These are phyloP conservation scores for Dynastes grantii DNA, from an alignment of 2,888 invertebrate species.

Conservation along the genomic window DNA sequence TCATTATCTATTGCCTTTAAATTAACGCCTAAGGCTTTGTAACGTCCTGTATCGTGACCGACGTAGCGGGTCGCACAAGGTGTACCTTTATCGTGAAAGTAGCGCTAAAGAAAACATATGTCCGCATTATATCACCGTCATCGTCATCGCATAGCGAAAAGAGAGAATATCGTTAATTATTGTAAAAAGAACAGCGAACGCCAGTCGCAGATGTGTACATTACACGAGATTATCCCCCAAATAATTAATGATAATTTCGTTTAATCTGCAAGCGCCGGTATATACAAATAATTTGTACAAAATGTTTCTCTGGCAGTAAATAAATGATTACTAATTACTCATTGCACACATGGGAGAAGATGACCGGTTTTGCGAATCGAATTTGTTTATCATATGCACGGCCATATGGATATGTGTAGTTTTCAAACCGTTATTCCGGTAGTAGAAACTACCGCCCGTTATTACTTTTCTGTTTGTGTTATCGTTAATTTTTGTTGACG, in stretches of 20 bases:
- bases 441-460: not conserved
- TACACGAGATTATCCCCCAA: slow-evolving; percentile 41
- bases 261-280: slow-evolving; percentile 34
- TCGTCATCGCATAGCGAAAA: not conserved
- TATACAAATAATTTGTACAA: slow-evolving; percentile 34
- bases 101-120: slow-evolving; percentile 19
- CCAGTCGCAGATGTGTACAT: slow-evolving; percentile 38
- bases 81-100: slow-evolving; percentile 19
- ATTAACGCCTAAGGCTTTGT: slow-evolving; percentile 4
- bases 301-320: slow-evolving; percentile 29
- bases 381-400: slow-evolving; percentile 18
- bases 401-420: not conserved
- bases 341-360: slow-evolving; percentile 29
- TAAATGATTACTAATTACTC: slow-evolving; percentile 42
- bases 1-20: not conserved
- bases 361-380: slow-evolving; percentile 8
- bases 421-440: slow-evolving; percentile 1
- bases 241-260: slow-evolving; percentile 44
- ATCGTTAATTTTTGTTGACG: slow-evolving; percentile 28
- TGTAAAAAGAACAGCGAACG: slow-evolving; percentile 24
- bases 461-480: slow-evolving; percentile 5
- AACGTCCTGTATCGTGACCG: not conserved
- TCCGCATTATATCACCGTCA: slow-evolving; percentile 3
- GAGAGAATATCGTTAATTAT: slow-evolving; percentile 38
- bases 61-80: slow-evolving; percentile 1